phyloP scores from a whole-genome alignment of 2,113 vertebrate genomes.

The Anoura caudifer region DNA sequence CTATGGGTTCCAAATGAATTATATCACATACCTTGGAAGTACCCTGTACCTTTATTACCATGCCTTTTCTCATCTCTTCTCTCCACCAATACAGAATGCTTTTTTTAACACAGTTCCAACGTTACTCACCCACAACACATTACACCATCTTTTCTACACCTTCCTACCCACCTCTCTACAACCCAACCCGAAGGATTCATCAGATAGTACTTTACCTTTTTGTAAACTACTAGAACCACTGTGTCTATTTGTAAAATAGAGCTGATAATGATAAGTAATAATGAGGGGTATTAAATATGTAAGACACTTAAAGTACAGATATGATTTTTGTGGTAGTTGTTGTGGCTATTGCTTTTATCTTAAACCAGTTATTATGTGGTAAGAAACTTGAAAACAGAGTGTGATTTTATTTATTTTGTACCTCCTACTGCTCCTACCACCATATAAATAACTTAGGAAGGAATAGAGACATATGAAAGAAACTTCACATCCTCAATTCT shows the following conservation, averaged over 20 bases:
- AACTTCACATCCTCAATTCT: neutral
- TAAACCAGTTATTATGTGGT: neutral
- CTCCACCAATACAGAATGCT: neutral
- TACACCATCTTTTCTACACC: neutral
- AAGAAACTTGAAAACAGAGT: neutral
- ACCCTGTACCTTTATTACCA: neutral
- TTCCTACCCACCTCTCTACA: neutral
- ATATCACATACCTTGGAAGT: neutral
- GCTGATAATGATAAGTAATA: neutral
- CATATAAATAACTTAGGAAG: neutral
- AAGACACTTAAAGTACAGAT: neutral
- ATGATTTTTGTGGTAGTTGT: neutral
- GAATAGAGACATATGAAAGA: neutral
- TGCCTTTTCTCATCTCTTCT: neutral
- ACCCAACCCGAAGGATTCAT: neutral
- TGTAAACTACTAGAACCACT: neutral
- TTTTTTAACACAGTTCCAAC: neutral
- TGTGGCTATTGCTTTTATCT: neutral
- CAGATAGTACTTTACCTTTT: neutral
- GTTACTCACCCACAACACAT: neutral
- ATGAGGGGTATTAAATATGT: neutral
- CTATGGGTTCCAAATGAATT: neutral
- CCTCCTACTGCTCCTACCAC: neutral
- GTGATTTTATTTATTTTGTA: neutral
- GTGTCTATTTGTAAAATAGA: neutral